Base-by-base conservation (phyloP, 2,797 vertebrate genomes). In the Kryptolebias ocellatus region DNA sequence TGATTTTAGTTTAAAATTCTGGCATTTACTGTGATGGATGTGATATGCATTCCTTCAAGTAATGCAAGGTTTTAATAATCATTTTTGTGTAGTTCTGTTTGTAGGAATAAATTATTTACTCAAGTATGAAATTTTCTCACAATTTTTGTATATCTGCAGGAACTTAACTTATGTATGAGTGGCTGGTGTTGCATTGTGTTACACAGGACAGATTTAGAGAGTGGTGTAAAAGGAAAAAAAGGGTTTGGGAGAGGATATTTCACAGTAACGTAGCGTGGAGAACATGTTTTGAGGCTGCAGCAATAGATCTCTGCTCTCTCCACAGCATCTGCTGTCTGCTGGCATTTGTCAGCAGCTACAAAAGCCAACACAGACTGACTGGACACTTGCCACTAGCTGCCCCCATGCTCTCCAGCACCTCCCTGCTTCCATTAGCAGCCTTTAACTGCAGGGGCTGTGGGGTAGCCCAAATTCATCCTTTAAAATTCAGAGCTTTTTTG, bases 291-390 rank as follows among this genome's bases (percentile, higher is more conserved):
- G 59, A 78, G 85, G 83, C 79, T 71, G 58, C 66, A 34, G 52
- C 80, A 66, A 90, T 89, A 88, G 83, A 93, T 89, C 83, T 82
- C 76, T 69, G 70, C 76, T 84, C 79, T 90, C 84, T 77, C 85
- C 65, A 52, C 76, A 92, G 88, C 91, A 92, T 93, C 92, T 93
- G 90, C 81, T 90, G 77, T 83, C 79, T 67, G 62, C 79, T 91
- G 87, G 85, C 89, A 90, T 89, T 89, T 89, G 89, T 90, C 85
- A 79, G 74, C 70, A 15, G 15, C 56, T 15, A 59, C 70, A 69
- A 62, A 70, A 78, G 77, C 81, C 81, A 83, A 76, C 80, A 70
- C 76, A 74, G 76, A 79, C 60, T 44, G 45, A 81, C 81, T 91
- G 91, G 89, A 84, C 67, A 62, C 78, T 73, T 42, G 57, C 82